phyloP scores from a whole-genome alignment of 2,888 invertebrate species.

The Allolobophora icterica region DNA sequence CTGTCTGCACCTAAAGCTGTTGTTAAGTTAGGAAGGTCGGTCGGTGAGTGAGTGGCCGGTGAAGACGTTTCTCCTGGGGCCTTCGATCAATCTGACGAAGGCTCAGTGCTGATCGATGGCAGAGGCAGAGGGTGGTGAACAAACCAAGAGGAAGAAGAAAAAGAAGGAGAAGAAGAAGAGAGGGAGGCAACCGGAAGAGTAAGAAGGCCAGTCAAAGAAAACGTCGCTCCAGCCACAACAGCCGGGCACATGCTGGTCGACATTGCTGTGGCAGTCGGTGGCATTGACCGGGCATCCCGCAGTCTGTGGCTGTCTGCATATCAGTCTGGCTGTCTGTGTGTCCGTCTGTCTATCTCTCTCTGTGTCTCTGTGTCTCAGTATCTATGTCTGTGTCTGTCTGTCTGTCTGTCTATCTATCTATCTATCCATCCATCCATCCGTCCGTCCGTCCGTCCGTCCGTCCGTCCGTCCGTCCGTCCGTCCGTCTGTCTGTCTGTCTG shows the following conservation, averaged over 20 bases:
- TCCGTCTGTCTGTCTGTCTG: no score
- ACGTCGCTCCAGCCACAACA: not conserved
- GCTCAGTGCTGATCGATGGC: not conserved
- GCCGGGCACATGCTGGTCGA: not conserved
- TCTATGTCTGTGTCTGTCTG: no score
- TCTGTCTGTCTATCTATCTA: not conserved
- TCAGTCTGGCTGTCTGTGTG: not conserved
- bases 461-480: no score
- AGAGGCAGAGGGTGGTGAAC: not conserved
- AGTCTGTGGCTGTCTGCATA: not conserved
- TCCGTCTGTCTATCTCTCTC: no score
- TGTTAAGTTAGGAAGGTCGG: no score
- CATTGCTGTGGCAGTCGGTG: no score
- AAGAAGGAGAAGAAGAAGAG: not conserved
- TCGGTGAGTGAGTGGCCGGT: no score
- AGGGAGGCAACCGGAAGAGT: not conserved
- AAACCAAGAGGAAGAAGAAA: not conserved
- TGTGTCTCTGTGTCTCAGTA: no score
- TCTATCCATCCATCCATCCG: not conserved
- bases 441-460: no score
- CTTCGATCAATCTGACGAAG: no score
- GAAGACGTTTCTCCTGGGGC: no score
- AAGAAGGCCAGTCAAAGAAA: not conserved
- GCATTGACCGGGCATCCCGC: not conserved
- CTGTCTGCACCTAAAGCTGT: no score